Conservation (phyloP, 2,888 invertebrate genomes). For the Cheilosia vernalis region DNA sequence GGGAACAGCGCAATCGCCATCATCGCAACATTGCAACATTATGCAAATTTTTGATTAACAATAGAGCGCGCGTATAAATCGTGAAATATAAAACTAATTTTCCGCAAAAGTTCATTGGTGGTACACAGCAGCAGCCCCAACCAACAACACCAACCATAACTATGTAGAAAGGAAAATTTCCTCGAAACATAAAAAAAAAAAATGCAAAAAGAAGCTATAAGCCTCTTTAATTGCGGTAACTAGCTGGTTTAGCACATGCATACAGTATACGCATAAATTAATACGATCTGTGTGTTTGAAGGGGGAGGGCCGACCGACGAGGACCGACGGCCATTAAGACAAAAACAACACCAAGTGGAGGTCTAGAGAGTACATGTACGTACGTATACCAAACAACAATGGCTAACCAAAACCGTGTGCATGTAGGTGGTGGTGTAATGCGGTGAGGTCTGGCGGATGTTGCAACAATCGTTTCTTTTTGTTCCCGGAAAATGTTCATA, state of each 20-base stretch:
- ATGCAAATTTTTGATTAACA: slow-evolving; percentile 49
- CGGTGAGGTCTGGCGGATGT: slow-evolving; percentile 43
- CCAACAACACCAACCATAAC: neutral
- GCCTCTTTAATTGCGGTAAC: slow-evolving; percentile 40
- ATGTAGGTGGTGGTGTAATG: slow-evolving; percentile 19
- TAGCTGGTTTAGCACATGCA: slow-evolving; percentile 17
- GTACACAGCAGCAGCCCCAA: slow-evolving; percentile 10
- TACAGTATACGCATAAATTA: slow-evolving; percentile 31
- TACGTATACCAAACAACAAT: slow-evolving; percentile 7
- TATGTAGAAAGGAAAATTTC: slow-evolving; percentile 33
- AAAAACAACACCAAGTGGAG: slow-evolving; percentile 4
- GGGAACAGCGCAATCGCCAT: neutral
- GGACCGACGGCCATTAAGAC: neutral
- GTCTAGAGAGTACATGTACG: neutral
- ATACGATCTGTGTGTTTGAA: slow-evolving; percentile 6
- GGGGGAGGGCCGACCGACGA: neutral
- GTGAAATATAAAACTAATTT: slow-evolving; percentile 54
- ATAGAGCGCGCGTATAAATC: slow-evolving; percentile 37
- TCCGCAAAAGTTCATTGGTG: neutral
- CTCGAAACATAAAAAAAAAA: neutral
- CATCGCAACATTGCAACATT: slow-evolving; percentile 28
- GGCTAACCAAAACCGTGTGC: neutral
- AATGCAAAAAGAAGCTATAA: slow-evolving; percentile 23
- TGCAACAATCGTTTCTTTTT: slow-evolving; percentile 40
- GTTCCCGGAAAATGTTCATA: slow-evolving; percentile 46